Evolutionary conservation across 2,888 invertebrate species (phyloP).

Genomic region (Syrista parreyssii): DNA sequence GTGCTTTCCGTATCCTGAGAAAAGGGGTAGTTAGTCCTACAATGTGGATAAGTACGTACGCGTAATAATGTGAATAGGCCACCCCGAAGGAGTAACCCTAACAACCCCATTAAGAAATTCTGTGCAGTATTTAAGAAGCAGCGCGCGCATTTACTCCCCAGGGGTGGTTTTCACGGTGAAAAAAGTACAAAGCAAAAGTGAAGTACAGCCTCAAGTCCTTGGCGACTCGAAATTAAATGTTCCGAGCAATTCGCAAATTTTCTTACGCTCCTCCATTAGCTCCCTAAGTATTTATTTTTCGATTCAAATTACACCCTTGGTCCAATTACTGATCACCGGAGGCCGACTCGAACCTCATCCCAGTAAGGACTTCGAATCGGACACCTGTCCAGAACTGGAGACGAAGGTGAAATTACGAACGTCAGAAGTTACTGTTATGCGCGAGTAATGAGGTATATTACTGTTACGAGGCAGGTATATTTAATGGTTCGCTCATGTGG

Average conservation of each 20-base stretch:
- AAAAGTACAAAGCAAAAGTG: too few relatives aligned
- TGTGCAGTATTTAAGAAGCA: too few relatives aligned
- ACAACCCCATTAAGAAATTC: too few relatives aligned
- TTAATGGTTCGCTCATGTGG: slow-evolving; percentile 45
- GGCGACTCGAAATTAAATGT: too few relatives aligned
- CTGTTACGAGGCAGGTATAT: slow-evolving; percentile 49
- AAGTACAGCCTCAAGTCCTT: too few relatives aligned
- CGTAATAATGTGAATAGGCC: slow-evolving; percentile 45
- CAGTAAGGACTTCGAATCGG: slow-evolving; percentile 33
- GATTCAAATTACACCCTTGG: too few relatives aligned
- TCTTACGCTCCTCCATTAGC: too few relatives aligned
- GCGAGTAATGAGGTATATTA: slow-evolving; percentile 58
- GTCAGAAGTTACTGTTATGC: slow-evolving; percentile 51
- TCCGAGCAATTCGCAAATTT: too few relatives aligned
- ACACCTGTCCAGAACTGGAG: slow-evolving; percentile 39
- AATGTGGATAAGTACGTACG: slow-evolving; percentile 5
- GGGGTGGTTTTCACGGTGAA: too few relatives aligned
- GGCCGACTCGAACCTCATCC: background rate
- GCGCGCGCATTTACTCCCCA: too few relatives aligned
- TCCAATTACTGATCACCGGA: too few relatives aligned
- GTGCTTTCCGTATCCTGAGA: background rate
- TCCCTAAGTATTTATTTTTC: too few relatives aligned
- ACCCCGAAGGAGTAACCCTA: slow-evolving; percentile 13
- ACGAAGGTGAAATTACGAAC: slow-evolving; percentile 46
- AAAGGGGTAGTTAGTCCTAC: background rate